Evolutionary conservation across 2,888 invertebrate genomes (phyloP), one percentile per base, ranked within the genome.

Genomic region (Acleris literana): DNA sequence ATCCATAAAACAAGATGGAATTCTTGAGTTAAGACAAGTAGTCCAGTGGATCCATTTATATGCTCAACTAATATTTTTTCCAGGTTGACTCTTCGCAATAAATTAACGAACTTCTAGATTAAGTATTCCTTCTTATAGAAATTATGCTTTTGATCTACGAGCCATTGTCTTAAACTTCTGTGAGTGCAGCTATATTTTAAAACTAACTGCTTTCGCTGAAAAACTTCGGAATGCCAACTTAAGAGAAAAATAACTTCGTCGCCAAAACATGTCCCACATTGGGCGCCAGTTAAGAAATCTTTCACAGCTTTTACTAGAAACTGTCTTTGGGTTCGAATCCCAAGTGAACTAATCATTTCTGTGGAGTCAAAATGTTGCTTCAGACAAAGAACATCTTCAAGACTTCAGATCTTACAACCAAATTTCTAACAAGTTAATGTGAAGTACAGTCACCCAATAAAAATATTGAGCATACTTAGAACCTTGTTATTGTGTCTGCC

Each of bases 261-360:
- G 55, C 55, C 65, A 44, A 55, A 55, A 52, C 16, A n/a, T 55
- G 73, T 22, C 73, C 79, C 80, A 76, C 59, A 69, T 80, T 81
- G 84, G 86, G 84, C 82, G 83, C 84, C 86, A 77, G 54, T 58
- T 56, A 22, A 39, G 17, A 1, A 22, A 49, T 55, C 20, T 46
- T 0, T 29, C 16, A 39, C 13, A 39, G 39, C 9, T 39, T 39
- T 13, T 3, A 1, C 13, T 13, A 16, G 20, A 39, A 64, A 22
- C 44, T 3, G 25, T 6, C 5, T 46, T 0, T 25, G 46, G 57
- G 44, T 22, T 57, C 46, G 57, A 57, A 1, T 46, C 57, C 25
- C 46, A 39, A 11, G 13, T 39, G 13, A 13, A 13, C 39, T 39
- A 13, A 9, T 39, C 33, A 33, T 9, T 9, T 33, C 39, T 39